phyloP scores from a whole-genome alignment of 2,113 vertebrate species.

The Gavia stellata region DNA sequence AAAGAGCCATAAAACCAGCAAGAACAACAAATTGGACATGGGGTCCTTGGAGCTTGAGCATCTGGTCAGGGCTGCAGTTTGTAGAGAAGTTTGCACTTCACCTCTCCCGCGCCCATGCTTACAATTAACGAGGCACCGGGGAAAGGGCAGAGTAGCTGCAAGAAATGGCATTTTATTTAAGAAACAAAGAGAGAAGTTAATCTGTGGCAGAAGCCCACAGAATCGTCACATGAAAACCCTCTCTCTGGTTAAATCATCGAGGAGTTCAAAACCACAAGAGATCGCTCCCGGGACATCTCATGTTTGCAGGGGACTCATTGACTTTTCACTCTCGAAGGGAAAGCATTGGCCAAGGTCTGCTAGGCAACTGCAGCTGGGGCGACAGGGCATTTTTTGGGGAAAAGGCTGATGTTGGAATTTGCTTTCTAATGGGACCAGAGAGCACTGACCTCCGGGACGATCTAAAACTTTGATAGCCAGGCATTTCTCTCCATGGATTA shows the following conservation, averaged over 20 bases:
- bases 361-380: not conserved
- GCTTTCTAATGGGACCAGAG: not conserved
- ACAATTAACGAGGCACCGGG: not conserved
- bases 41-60: rapidly evolving
- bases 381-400: not conserved
- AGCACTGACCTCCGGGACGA: not conserved
- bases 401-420: not conserved
- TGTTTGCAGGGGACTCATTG: not conserved
- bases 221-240: not conserved
- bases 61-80: not conserved
- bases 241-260: not conserved
- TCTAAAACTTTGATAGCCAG: not conserved
- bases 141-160: not conserved
- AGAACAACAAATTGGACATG: not conserved
- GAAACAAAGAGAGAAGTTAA: constrained; percentile 8
- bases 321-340: not conserved
- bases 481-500: not conserved
- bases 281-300: not conserved
- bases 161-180: not conserved
- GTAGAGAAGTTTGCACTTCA: not conserved
- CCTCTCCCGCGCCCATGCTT: not conserved
- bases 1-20: not conserved
- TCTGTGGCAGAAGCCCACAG: not conserved
- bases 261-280: not conserved
- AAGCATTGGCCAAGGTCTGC: not conserved